Conservation (phyloP, 1,140 invertebrate species). For the Apis laboriosa region DNA sequence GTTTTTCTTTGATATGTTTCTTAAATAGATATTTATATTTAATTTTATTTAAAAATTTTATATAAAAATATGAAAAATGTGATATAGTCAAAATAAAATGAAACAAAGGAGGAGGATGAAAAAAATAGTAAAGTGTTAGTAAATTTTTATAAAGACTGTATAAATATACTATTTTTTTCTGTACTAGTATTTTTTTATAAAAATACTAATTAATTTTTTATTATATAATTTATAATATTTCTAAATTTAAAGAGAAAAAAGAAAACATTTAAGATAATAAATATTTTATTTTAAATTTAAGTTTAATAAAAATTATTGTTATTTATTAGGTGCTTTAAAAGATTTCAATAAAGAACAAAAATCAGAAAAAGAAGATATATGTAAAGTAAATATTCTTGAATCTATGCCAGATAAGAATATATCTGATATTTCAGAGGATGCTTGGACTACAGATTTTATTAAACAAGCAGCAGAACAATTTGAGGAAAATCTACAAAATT, state of each 20-base stretch:
- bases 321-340: constrained; percentile 79
- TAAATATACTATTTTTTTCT: background rate
- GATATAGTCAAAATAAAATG: background rate
- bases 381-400: constrained; percentile 16
- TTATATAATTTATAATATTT: background rate
- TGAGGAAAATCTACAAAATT: constrained; percentile 71
- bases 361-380: constrained; percentile 43
- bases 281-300: background rate
- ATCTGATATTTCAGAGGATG: constrained; percentile 63
- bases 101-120: background rate
- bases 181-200: background rate
- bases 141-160: no score
- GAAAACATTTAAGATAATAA: background rate
- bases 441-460: constrained; percentile 74
- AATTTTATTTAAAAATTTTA: background rate
- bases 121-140: no score
- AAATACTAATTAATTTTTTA: background rate
- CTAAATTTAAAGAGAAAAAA: background rate
- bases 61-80: background rate
- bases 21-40: background rate
- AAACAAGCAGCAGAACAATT: constrained; percentile 74
- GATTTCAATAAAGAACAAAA: constrained; percentile 78
- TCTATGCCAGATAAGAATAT: background rate
- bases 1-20: background rate
- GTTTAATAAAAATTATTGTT: background rate